Evolutionary conservation across 2,888 invertebrate genomes (phyloP).

Genomic region (Drosophila leonis): DNA sequence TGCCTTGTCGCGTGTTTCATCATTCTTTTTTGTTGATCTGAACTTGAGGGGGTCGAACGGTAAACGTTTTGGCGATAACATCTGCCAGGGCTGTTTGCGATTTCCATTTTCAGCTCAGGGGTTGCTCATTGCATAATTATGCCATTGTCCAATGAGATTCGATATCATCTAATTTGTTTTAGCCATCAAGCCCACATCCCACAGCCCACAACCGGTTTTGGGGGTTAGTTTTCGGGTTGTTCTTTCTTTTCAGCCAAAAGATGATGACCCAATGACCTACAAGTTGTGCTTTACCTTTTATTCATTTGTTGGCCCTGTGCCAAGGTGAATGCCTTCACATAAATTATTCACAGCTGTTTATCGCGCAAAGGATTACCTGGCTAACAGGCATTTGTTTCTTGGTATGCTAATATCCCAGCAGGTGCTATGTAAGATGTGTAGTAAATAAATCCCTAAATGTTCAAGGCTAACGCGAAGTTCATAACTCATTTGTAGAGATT

Average conservation of each 20-base stretch:
- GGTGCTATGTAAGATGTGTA: conserved; percentile 46
- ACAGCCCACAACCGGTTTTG: conserved; percentile 1
- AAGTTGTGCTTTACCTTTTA: conserved; percentile 32
- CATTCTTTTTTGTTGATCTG: conserved; percentile 42
- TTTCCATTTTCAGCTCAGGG: conserved; percentile 40
- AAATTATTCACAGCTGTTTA: conserved; percentile 48
- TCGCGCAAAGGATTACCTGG: conserved; percentile 39
- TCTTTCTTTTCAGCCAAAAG: conserved; percentile 11
- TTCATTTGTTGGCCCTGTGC: conserved; percentile 13
- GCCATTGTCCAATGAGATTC: conserved; percentile 76
- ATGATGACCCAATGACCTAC: conserved; percentile 71
- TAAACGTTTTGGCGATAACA: conserved; percentile 79
- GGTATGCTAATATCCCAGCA: conserved; percentile 40
- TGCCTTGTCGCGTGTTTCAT: conserved; percentile 73
- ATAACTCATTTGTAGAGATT: conserved; percentile 71
- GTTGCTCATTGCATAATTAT: conserved; percentile 78
- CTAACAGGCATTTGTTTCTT: conserved; percentile 8
- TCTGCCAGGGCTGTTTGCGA: conserved; percentile 67
- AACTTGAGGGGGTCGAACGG: conserved; percentile 55
- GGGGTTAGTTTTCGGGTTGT: conserved; percentile 30
- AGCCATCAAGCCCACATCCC: conserved; percentile 4
- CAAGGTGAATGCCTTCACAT: conserved; percentile 11
- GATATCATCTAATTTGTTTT: conserved; percentile 76
- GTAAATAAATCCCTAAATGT: conserved; percentile 69
- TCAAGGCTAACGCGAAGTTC: conserved; percentile 55